phyloP scores from a whole-genome alignment of 2,888 invertebrate species.

The Dasysyrphus albostriatus region DNA sequence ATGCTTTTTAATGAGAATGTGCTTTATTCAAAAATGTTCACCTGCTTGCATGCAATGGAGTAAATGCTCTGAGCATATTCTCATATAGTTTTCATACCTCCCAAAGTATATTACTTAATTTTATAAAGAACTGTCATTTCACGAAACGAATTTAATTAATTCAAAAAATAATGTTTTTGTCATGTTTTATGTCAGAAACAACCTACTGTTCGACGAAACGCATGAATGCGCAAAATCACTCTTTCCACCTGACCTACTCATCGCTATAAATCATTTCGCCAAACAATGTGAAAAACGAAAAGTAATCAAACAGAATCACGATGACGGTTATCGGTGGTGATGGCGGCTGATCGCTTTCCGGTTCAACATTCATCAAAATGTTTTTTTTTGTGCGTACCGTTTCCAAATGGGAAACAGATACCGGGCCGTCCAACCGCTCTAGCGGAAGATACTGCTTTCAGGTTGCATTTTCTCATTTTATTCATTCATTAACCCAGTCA shows the following conservation, averaged over 20 bases:
- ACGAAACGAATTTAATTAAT: not conserved
- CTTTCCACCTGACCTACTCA: conserved; percentile 67
- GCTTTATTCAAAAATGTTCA: no score
- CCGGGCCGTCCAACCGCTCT: not conserved
- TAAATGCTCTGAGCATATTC: not conserved
- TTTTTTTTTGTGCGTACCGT: conserved; percentile 15
- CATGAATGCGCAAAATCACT: conserved; percentile 55
- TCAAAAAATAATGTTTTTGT: not conserved
- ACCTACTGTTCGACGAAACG: not conserved
- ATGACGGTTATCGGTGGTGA: conserved; percentile 11
- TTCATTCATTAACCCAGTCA: conserved; percentile 71
- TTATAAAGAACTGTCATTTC: not conserved
- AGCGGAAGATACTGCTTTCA: conserved; percentile 28
- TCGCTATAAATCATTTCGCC: conserved; percentile 67
- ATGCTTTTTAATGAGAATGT: not conserved
- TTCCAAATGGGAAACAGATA: conserved; percentile 15
- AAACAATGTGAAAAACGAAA: conserved; percentile 67
- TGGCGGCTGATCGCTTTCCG: conserved; percentile 52
- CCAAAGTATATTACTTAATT: not conserved
- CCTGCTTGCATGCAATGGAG: not conserved
- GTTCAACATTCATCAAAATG: conserved; percentile 53
- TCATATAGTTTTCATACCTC: no score
- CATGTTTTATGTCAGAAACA: not conserved
- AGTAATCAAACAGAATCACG: conserved; percentile 25
- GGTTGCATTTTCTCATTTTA: conserved; percentile 42